Percentiles rank a stretch among this genome's conserved stretches.
Evolutionary conservation across 2,113 vertebrate species (phyloP).

Genomic region (Anas platyrhynchos): DNA sequence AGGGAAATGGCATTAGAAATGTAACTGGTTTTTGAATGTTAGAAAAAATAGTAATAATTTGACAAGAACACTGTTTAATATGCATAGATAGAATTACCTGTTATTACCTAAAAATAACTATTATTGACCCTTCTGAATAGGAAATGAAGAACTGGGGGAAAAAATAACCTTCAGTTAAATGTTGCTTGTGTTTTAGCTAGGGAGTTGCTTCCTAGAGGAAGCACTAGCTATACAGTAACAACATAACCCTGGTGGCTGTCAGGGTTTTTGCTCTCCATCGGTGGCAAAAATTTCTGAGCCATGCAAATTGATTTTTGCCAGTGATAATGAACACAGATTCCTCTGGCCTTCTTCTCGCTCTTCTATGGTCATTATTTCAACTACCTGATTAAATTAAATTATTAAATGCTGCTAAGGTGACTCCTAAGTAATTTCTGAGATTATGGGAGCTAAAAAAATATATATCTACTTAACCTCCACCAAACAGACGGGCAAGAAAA

Average conservation of each 20-base stretch:
- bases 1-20: constrained; percentile 49
- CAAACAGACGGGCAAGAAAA: background rate
- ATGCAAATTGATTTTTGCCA: background rate
- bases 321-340: background rate
- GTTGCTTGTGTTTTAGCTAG: background rate
- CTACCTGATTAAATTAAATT: background rate
- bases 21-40: constrained; percentile 57
- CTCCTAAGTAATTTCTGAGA: background rate
- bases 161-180: background rate
- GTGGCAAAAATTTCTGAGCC: background rate
- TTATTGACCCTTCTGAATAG: constrained; percentile 17
- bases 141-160: background rate
- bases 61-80: constrained; percentile 44
- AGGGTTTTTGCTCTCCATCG: background rate
- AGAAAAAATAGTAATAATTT: constrained; percentile 50
- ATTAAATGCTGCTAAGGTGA: background rate
- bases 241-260: background rate
- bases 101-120: constrained; percentile 9
- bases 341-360: background rate
- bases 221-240: background rate
- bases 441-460: background rate
- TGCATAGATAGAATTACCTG: constrained; percentile 46
- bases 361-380: background rate
- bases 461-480: background rate
- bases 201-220: background rate